Conservation (phyloP, 1,140 invertebrate species). For the Brachionus asplanchnoidis region DNA sequence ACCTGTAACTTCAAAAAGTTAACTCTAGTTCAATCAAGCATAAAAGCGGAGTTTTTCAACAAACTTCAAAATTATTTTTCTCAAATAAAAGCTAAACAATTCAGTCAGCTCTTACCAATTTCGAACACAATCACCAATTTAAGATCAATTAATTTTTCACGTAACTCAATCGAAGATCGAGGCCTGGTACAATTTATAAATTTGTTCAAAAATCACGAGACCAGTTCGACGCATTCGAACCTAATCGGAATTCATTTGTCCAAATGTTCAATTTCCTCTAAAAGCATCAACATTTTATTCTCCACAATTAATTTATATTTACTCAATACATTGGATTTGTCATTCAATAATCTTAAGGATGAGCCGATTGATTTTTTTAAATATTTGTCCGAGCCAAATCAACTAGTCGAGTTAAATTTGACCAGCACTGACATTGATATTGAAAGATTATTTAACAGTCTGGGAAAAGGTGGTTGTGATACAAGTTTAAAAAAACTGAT, state of each 20-base stretch:
- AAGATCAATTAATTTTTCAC: slow-evolving; percentile 11
- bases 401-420: slow-evolving; percentile 33
- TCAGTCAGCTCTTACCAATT: neutral
- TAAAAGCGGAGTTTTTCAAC: slow-evolving; percentile 34
- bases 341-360: slow-evolving; percentile 11
- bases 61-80: slow-evolving; percentile 1
- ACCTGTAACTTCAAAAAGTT: slow-evolving; percentile 23
- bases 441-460: neutral
- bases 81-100: neutral
- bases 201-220: slow-evolving; percentile 31
- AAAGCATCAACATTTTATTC: slow-evolving; percentile 30
- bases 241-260: neutral
- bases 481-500: slow-evolving; percentile 6
- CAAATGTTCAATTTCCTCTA: slow-evolving; percentile 23
- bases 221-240: neutral
- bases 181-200: neutral
- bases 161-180: slow-evolving; percentile 28
- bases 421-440: slow-evolving; percentile 10
- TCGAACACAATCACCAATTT: slow-evolving; percentile 7
- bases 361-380: slow-evolving; percentile 20
- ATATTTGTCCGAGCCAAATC: slow-evolving; percentile 36
- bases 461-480: slow-evolving; percentile 10
- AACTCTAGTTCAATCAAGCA: slow-evolving; percentile 2
- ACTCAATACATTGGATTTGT: neutral
- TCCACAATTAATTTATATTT: slow-evolving; percentile 28